Percentiles rank a stretch among this genome's conserved stretches.
Evolutionary conservation across 2,888 invertebrate genomes (phyloP).

Genomic region (Oasisia sp.): DNA sequence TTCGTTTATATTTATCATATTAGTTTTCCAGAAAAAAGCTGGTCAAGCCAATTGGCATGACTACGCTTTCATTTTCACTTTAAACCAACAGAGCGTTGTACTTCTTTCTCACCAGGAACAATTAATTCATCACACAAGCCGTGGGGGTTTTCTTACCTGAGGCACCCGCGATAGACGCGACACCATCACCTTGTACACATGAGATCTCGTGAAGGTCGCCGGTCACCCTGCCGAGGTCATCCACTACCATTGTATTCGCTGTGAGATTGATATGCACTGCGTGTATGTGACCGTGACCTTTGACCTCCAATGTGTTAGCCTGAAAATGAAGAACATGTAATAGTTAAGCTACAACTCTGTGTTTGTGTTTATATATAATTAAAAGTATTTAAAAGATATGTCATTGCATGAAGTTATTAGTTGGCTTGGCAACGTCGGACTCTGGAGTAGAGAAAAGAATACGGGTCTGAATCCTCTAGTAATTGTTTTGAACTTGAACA

Average conservation of each 20-base stretch:
- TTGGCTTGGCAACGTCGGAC: too few relatives aligned
- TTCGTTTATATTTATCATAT: too few relatives aligned
- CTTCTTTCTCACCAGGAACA: background rate
- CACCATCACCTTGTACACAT: constrained; percentile 44
- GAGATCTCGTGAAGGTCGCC: constrained; percentile 47
- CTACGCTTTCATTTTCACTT: background rate
- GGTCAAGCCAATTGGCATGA: too few relatives aligned
- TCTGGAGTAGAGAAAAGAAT: too few relatives aligned
- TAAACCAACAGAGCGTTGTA: background rate
- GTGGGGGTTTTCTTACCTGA: background rate
- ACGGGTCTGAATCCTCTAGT: too few relatives aligned
- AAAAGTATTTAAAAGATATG: background rate
- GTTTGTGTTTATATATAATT: background rate
- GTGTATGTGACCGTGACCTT: constrained; percentile 49
- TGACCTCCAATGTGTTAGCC: constrained; percentile 45
- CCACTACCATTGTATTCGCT: constrained; percentile 44
- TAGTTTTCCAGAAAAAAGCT: too few relatives aligned
- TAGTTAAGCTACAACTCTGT: background rate
- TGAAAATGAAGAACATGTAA: constrained; percentile 28
- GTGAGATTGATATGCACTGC: constrained; percentile 45
- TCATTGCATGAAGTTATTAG: too few relatives aligned
- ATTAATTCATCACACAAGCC: background rate
- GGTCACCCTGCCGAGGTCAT: constrained; percentile 49
- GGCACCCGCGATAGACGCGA: background rate
- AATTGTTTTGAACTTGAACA: too few relatives aligned